phyloP scores from a whole-genome alignment of 2,113 vertebrate genomes.

The Phrynosoma blainvillii region DNA sequence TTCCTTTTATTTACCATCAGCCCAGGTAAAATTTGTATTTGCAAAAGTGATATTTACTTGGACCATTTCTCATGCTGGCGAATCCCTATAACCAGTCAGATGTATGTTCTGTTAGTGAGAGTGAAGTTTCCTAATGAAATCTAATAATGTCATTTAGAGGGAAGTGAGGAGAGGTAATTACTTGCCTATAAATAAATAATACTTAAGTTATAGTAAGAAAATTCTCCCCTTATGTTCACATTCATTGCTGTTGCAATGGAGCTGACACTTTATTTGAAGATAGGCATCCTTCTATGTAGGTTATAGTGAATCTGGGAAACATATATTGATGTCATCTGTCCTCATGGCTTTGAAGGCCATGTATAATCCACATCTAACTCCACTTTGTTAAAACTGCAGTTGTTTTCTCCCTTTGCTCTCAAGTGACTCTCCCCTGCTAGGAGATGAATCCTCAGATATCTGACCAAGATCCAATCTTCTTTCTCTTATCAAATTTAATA shows the following conservation, averaged over 20 bases:
- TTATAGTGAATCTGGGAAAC: neutral
- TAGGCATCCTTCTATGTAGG: neutral
- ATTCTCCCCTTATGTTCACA: neutral
- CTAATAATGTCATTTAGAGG: neutral
- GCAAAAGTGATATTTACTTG: neutral
- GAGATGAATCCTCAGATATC: conserved; percentile 66
- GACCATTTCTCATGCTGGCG: neutral
- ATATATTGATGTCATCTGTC: neutral
- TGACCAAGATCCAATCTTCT: conserved; percentile 73
- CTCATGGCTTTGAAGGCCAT: neutral
- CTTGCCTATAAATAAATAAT: neutral
- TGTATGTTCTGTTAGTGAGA: neutral
- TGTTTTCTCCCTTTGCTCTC: conserved; percentile 53
- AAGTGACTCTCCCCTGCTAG: conserved; percentile 68
- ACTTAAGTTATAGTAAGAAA: neutral
- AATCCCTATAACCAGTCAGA: neutral
- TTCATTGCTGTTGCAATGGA: neutral
- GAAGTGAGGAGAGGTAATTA: neutral
- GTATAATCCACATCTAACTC: neutral
- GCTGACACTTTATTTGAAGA: neutral
- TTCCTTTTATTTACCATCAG: neutral
- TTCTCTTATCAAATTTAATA: conserved; percentile 68
- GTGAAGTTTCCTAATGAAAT: neutral
- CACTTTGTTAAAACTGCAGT: conserved; percentile 43
- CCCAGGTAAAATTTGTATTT: neutral